Evolutionary conservation across 2,888 invertebrate species (phyloP), one percentile per base, ranked within the genome.

Genomic region (Drosophila macrospina): DNA sequence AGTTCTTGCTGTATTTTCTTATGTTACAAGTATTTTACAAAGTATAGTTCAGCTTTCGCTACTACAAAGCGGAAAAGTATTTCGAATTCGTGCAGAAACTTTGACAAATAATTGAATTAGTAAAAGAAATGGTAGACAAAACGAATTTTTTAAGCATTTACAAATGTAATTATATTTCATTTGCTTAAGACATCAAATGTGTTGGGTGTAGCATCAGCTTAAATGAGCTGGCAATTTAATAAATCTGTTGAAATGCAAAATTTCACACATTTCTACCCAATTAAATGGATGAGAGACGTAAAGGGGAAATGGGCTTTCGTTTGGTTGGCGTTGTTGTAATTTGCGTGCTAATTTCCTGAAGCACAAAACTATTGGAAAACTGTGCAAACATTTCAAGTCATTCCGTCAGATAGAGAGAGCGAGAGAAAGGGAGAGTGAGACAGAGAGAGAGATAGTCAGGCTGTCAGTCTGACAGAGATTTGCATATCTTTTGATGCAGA

Each of bases 271-370:
- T 72, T 69, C 36, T 50, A 47, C 52, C 7, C 69, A 74, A 57
- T 63, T 74, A 67, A 55, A 16, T 32, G 13, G 34, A 20, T 24
- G 30, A 20, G 0, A 3, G 47, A 15, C 11, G 44, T 8, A 6
- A 15, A 10, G 41, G 20, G 8, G 28, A 10, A 42, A 11, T 10
- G 4, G 1, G 13, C 5, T 28, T n/a, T 20, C 4, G 4, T 6
- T 26, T 48, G 15, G 50, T 73, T 59, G 57, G 69, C 72, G 84
- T 63, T 59, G 57, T 69, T 74, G 84, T 63, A 86, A 88, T 77
- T 86, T 88, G 74, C 54, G 62, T 86, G 86, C 81, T 84, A 77
- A 83, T 88, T 80, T 83, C 74, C 55, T 65, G 74, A 52, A 64
- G 45, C 80, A 59, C 63, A 67, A 56, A 70, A 70, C 77, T 75